Percentiles rank a stretch among this genome's conserved stretches.
phyloP scores from a whole-genome alignment of 2,113 vertebrate genomes.

The Ptilonorhynchus violaceus region DNA sequence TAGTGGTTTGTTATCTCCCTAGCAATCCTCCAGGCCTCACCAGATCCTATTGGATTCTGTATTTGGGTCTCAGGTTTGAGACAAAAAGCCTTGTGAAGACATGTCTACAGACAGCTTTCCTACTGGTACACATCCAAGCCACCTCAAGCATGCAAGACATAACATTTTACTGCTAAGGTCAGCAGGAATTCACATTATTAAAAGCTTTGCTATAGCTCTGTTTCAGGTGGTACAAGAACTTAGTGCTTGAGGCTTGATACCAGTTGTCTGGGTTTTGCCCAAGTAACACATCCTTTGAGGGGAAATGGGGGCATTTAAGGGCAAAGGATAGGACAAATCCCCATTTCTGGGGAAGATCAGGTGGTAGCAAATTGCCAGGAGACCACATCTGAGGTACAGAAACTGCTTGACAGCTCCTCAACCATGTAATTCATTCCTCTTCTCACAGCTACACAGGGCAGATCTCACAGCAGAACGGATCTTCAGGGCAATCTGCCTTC shows the following conservation, averaged over 20 bases:
- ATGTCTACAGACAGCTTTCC: background rate
- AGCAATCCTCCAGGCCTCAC: background rate
- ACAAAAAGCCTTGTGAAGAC: background rate
- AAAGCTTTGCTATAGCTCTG: background rate
- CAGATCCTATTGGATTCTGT: background rate
- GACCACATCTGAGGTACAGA: background rate
- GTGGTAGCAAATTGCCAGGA: background rate
- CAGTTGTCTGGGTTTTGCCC: background rate
- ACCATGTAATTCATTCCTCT: slow-evolving; percentile 25
- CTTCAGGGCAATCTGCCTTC: background rate
- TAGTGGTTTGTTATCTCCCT: background rate
- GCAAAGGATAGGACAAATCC: background rate
- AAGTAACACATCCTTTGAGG: background rate
- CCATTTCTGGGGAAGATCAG: background rate
- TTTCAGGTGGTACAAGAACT: background rate
- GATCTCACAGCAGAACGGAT: background rate
- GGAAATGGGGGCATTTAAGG: background rate
- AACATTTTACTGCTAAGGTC: background rate
- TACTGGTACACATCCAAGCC: background rate
- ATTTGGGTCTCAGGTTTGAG: background rate
- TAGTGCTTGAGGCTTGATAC: background rate
- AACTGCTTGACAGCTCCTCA: background rate
- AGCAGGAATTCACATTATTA: background rate
- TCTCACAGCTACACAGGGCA: background rate
- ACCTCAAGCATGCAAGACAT: background rate